Conservation (phyloP, 2,888 invertebrate species). For the Cyclophora albipunctata region DNA sequence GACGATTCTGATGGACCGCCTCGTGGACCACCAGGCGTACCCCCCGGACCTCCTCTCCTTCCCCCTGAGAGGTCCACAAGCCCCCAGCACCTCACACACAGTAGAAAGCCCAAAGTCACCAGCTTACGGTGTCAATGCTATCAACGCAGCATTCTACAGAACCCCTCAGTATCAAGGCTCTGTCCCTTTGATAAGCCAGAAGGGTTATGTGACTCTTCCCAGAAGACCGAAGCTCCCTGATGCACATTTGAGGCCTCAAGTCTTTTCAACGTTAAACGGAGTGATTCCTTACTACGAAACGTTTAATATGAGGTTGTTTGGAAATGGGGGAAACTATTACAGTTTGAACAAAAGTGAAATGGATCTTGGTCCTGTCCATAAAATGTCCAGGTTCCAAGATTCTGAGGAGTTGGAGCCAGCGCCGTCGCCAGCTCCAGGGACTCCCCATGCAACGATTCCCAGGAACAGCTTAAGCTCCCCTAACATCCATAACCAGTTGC, state of each 20-base stretch:
- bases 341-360: conserved; percentile 84
- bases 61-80: conserved; percentile 73
- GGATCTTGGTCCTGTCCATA: conserved; percentile 71
- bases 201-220: conserved; percentile 91
- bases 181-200: conserved; percentile 77
- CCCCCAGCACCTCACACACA: conserved; percentile 61
- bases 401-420: conserved; percentile 64
- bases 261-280: conserved; percentile 60
- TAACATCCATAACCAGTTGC: conserved; percentile 67
- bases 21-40: conserved; percentile 76
- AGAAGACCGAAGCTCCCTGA: conserved; percentile 83
- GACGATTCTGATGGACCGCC: conserved; percentile 55
- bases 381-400: conserved; percentile 64
- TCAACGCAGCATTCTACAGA: conserved; percentile 45
- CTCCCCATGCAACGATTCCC: conserved; percentile 61
- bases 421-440: conserved; percentile 70
- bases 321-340: conserved; percentile 84
- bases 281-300: conserved; percentile 82
- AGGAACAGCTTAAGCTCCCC: conserved; percentile 72
- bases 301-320: conserved; percentile 88
- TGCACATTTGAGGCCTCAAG: conserved; percentile 56
- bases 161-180: conserved; percentile 76
- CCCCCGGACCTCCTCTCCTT: conserved; percentile 90
- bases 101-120: conserved; percentile 61
- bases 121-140: conserved; percentile 43